Base-by-base conservation (phyloP, 2,113 vertebrate species). In the Pyrgilauda ruficollis region DNA sequence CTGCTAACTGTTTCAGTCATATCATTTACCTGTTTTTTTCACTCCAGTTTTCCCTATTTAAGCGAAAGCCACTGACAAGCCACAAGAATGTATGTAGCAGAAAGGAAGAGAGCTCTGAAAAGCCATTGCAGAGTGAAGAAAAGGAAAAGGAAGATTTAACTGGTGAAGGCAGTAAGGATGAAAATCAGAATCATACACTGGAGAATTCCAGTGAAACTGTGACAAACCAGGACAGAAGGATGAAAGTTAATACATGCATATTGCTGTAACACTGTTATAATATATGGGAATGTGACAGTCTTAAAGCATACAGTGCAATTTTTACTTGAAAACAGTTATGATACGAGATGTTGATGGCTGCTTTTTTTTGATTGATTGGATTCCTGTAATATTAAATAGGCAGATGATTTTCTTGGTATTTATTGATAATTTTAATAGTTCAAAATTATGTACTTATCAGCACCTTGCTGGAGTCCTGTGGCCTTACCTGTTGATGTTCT, bases 31-130 rank as follows among this genome's bases (percentile, higher is more conserved):
- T 87, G 30, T 9, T 90, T 82, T 79, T 95, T 96, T 59, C 33
- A 73, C 96, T 94, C 82, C 94, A 98, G 98, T 94, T 97, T 97
- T 98, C 95, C 68, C 67, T 98, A 26, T 98, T 98, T 72, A 98
- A 97, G 86, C 91, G 88, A 90, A 97, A 96, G 68, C 95, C 96
- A 75, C 44, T 74, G 69, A 73, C 88, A 55, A 63, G 81, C 94
- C 97, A 97, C 61, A 98, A 97, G 95, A 93, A 73, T 70, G 50
- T 86, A 47, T 87, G 95, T 70, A 97, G 62, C 47, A 79, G 56
- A 84, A 96, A 75, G 44, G 94, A 97, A 89, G 91, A 89, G 33
- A 62, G 22, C 35, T 53, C 92, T 92, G 95, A 74, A 96, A 95
- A 96, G 63, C 73, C 91, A 80, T 43, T 95, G 50, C 55, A 93